phyloP scores from a whole-genome alignment of 2,797 vertebrate species.

The Manis crassicaudata region DNA sequence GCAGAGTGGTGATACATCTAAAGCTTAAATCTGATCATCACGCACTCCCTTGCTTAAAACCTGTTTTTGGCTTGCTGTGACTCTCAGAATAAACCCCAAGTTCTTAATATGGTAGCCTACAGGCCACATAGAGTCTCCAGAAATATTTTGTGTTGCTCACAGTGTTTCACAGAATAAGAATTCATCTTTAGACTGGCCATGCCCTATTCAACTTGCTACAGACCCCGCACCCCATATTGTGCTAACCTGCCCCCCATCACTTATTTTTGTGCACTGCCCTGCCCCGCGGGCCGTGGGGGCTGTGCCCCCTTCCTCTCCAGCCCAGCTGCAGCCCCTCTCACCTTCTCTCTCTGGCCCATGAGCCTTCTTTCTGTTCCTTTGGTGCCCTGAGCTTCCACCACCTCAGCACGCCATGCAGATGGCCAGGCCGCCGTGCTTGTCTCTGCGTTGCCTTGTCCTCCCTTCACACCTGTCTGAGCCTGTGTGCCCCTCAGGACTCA shows the following conservation, averaged over 20 bases:
- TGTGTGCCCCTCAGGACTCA: not conserved
- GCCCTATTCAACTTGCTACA: not conserved
- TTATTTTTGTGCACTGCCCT: fast-evolving
- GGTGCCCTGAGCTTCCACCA: not conserved
- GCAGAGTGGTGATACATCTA: not conserved
- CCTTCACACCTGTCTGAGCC: not conserved
- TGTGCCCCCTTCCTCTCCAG: not conserved
- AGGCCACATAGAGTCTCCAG: not conserved
- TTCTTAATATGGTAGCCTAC: not conserved
- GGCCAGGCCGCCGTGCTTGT: not conserved
- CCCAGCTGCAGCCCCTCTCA: no score
- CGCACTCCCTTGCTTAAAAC: not conserved
- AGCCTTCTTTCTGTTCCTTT: not conserved
- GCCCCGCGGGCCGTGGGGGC: fast-evolving
- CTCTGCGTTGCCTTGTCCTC: not conserved
- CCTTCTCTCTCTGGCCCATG: not conserved
- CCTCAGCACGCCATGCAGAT: no score
- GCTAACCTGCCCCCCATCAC: not conserved
- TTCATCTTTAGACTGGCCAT: no score
- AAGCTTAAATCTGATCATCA: not conserved
- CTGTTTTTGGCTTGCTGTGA: not conserved
- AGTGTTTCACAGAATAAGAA: not conserved
- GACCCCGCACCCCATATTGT: not conserved
- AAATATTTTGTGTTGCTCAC: not conserved
- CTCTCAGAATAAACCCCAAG: not conserved